Evolutionary conservation across 2,888 invertebrate species (phyloP).

Genomic region (Drosophila kokeensis): DNA sequence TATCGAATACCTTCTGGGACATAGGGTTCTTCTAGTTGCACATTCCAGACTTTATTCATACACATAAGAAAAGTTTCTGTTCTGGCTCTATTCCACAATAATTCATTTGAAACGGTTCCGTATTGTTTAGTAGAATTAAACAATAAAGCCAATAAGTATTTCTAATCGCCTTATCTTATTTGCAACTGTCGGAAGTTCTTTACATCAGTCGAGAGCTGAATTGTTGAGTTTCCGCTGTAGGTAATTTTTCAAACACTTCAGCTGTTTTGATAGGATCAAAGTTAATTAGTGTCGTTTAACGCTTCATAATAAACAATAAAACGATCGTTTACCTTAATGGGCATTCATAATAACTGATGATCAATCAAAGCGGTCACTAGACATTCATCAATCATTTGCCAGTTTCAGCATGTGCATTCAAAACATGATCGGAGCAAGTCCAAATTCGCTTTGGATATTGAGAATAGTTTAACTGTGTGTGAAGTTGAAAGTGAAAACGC

Average conservation of each 20-base stretch:
- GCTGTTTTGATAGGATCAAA: slow-evolving; percentile 59
- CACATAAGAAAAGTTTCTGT: not conserved
- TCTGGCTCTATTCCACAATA: not conserved
- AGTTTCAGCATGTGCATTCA: slow-evolving; percentile 32
- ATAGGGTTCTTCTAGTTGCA: not conserved
- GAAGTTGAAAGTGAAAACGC: slow-evolving; percentile 50
- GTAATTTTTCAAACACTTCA: slow-evolving; percentile 56
- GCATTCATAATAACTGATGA: slow-evolving; percentile 57
- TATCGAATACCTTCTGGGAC: not conserved
- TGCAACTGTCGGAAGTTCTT: slow-evolving; percentile 47
- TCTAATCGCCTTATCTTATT: slow-evolving; percentile 32
- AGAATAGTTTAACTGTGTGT: slow-evolving; percentile 15
- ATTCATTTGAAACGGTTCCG: not conserved
- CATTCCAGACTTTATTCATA: not conserved
- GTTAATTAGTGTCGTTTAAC: slow-evolving; percentile 69
- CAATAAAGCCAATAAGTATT: not conserved
- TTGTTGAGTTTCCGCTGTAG: slow-evolving; percentile 30
- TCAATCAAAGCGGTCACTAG: slow-evolving; percentile 60
- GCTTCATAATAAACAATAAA: slow-evolving; percentile 61
- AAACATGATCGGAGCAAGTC: slow-evolving; percentile 39
- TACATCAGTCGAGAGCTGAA: slow-evolving; percentile 9
- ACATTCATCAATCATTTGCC: slow-evolving; percentile 54
- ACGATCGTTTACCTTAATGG: slow-evolving; percentile 65
- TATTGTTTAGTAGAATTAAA: not conserved
- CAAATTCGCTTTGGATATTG: slow-evolving; percentile 8